Evolutionary conservation across 2,888 invertebrate genomes (phyloP).

Genomic region (Drosophila picticornis): DNA sequence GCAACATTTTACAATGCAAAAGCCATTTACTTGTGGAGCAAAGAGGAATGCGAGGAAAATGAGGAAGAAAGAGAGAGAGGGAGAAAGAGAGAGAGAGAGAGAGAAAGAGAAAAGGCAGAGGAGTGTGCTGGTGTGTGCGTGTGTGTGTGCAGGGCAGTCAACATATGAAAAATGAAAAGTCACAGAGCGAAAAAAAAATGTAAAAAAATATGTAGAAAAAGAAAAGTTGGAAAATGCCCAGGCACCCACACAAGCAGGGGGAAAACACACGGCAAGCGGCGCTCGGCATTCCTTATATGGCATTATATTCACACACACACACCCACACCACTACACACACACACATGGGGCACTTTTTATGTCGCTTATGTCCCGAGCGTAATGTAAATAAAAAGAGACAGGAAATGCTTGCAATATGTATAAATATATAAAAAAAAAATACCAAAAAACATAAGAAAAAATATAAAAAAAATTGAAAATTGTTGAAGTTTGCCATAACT

Average conservation of each 20-base stretch:
- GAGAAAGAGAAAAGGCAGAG: slow-evolving; percentile 21
- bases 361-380: slow-evolving; percentile 58
- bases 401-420: slow-evolving; percentile 74
- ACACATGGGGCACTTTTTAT: slow-evolving; percentile 54
- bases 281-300: slow-evolving; percentile 45
- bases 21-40: slow-evolving; percentile 71
- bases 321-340: slow-evolving; percentile 27
- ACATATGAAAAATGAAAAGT: slow-evolving; percentile 82
- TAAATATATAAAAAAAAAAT: slow-evolving; percentile 36
- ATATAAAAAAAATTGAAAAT: slow-evolving; percentile 40
- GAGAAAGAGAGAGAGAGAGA: slow-evolving; percentile 16
- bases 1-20: slow-evolving; percentile 83
- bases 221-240: slow-evolving; percentile 40
- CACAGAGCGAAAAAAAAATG: slow-evolving; percentile 54
- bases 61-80: slow-evolving; percentile 6
- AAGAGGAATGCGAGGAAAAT: slow-evolving; percentile 24
- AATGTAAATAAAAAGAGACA: slow-evolving; percentile 82
- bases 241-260: slow-evolving; percentile 11
- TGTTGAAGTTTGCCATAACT: slow-evolving; percentile 61
- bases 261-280: slow-evolving; percentile 18
- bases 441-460: slow-evolving; percentile 26
- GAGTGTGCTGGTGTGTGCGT: slow-evolving; percentile 14
- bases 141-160: slow-evolving; percentile 57
- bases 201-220: slow-evolving; percentile 17
- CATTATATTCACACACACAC: slow-evolving; percentile 57